Base-by-base conservation (phyloP, 2,797 vertebrate genomes). In the Lemur catta region DNA sequence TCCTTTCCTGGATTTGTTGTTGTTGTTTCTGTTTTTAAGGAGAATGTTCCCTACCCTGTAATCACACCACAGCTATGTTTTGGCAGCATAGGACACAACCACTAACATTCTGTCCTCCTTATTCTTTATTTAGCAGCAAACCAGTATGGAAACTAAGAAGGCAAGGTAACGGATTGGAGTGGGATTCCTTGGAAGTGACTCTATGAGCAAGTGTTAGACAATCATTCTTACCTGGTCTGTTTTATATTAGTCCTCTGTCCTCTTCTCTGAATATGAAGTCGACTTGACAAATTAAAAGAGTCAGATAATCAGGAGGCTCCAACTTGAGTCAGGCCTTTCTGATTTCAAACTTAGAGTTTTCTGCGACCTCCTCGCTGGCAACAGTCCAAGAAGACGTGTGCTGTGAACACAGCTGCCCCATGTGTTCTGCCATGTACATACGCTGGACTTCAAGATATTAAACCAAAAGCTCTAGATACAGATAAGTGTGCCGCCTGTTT, bases 381-480 rank as follows among this genome's bases (percentile, higher is more conserved):
- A 43, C 9, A 35, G 33, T 88, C 69, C 78, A 85, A 85, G 81
- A 35, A 81, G 78, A 52, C 0, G 0, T 78, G 33, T n/a, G 5
- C 15, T 33, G 3, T 57, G 65, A 26, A 74, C 1, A n/a, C 72
- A 94, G 93, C 91, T 91, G 74, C 50, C 43, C 43, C 2, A 14
- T 26, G 22, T 17, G 4, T 22, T 87, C 52, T 69, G n/a, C 28
- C 76, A 14, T 2, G 1, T 43, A 67, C 67, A 78, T 48, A 57
- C 20, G 85, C 55, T 85, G 63, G 35, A 38, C 43, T 82, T 84
- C 55, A 69, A n/a, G 6, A 72, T 61, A 67, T 18, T 71, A 79
- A 93, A 28, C 61, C 87, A 55, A 48, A 52, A n/a, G 20, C 61
- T 94, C 74, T n/a, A 84, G 88, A 90, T 74, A 90, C n/a, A 72